Evolutionary conservation across 1,140 invertebrate species (phyloP).

Genomic region (Frieseomelitta varia): DNA sequence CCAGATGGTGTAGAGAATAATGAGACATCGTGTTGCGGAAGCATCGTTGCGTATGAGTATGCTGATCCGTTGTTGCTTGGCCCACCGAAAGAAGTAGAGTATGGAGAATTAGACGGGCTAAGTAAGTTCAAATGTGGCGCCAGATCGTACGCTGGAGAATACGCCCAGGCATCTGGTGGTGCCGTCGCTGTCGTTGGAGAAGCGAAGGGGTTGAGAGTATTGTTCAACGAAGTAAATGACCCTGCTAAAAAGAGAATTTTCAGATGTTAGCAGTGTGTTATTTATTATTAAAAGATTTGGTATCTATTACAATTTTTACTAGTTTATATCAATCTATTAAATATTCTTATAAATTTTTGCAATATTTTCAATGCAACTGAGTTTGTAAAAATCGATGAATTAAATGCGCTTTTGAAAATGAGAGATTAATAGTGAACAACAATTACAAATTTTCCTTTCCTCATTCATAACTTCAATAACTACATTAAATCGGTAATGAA

Average conservation of each 20-base stretch:
- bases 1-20: slow-evolving; percentile 83
- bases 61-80: slow-evolving; percentile 81
- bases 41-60: slow-evolving; percentile 84
- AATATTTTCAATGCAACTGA: neutral
- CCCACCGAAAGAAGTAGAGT: slow-evolving; percentile 83
- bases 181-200: slow-evolving; percentile 85
- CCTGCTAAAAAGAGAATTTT: slow-evolving; percentile 70
- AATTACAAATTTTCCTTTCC: neutral
- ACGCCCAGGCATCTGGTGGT: slow-evolving; percentile 88
- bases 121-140: slow-evolving; percentile 87
- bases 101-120: slow-evolving; percentile 86
- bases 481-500: neutral
- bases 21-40: slow-evolving; percentile 86
- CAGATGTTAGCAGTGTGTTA: no score
- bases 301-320: neutral
- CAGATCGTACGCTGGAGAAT: slow-evolving; percentile 89
- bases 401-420: neutral
- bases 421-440: no score
- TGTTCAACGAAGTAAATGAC: slow-evolving; percentile 85
- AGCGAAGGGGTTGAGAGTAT: slow-evolving; percentile 86
- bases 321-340: neutral
- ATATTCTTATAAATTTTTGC: neutral
- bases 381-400: neutral
- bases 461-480: neutral
- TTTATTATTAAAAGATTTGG: no score